Base-by-base conservation (phyloP, 2,113 vertebrate genomes). In the Apteryx mantelli region DNA sequence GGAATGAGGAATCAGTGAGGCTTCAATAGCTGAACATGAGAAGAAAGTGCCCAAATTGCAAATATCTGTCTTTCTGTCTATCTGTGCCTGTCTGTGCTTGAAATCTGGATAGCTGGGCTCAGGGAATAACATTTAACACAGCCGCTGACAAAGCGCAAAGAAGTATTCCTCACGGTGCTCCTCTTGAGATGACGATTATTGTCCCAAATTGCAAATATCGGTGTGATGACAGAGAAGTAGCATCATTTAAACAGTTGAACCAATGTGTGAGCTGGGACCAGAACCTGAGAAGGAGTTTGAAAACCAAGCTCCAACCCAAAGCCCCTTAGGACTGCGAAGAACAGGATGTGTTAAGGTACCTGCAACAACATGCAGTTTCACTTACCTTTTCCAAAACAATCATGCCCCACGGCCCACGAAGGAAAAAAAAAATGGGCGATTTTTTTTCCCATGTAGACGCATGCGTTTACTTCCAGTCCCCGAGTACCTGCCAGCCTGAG, bases 21-120 rank as follows among this genome's bases (percentile, higher is more conserved):
- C 52, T 92, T 93, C 82, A 89, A 86, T 8, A 95, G 68, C 75
- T 89, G 89, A 95, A 86, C 4, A 36, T 70, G 32, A 92, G 68
- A 91, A 94, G 61, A 82, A 90, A 83, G 42, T 73, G 69, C 91
- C 80, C 76, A 94, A 96, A 95, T 92, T 48, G 86, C 91, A 91
- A 95, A 83, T 88, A 90, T 74, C 76, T 90, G 87, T 74, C 76
- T 94, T 94, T 52, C 40, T 46, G 5, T 61, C 82, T 85, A 44
- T 83, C 83, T 94, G 61, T 90, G 65, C 86, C 28, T 89, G 77
- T 82, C 91, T 93, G 81, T 92, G 82, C 91, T 91, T 95, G 89
- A 91, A 89, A 64, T 77, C 79, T 63, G 74, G 75, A 46, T 86
- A 94, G 78, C 53, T 94, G 53, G 48, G 64, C 66, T 89, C 85